A percentile compares a stretch with the other conserved stretches of the same genome.
These are phyloP conservation scores for Stratiomys singularior DNA, from an alignment of 2,888 invertebrate genomes.

Conservation along the genomic window DNA sequence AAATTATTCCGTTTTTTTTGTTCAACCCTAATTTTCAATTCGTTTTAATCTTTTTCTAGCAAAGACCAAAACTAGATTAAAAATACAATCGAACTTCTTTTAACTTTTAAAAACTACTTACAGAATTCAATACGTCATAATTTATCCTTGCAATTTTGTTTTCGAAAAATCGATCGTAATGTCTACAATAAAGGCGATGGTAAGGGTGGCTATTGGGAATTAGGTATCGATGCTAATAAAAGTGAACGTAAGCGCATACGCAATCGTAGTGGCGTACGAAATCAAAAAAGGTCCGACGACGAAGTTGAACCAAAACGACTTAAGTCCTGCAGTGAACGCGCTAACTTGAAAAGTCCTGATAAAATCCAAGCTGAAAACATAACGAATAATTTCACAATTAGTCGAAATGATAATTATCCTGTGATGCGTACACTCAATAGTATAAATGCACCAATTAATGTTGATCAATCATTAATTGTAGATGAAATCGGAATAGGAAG, in stretches of 20 bases:
- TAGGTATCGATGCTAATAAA: conserved; percentile 63
- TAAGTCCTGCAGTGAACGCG: not conserved
- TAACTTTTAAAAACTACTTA: conserved; percentile 35
- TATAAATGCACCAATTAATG: conserved; percentile 4
- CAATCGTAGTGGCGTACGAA: conserved; percentile 56
- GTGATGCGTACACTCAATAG: conserved; percentile 34
- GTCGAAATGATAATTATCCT: not conserved
- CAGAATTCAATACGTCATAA: conserved; percentile 65
- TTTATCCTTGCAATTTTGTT: conserved; percentile 63
- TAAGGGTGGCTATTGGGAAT: conserved; percentile 65
- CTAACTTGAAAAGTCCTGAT: not conserved
- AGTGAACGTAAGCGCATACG: conserved; percentile 63
- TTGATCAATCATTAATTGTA: not conserved
- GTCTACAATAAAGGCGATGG: conserved; percentile 65
- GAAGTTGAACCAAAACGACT: conserved; percentile 10
- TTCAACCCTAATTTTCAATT: no score
- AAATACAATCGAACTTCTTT: no score
- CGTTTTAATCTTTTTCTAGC: no score
- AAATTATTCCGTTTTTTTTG: no score
- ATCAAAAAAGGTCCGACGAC: not conserved
- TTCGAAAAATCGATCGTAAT: conserved; percentile 63
- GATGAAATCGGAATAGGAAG: conserved; percentile 26
- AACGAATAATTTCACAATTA: not conserved
- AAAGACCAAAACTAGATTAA: no score
- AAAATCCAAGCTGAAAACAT: not conserved